These are phyloP conservation scores for Heliconius ethilla DNA, from an alignment of 2,888 invertebrate species.

Conservation along the genomic window DNA sequence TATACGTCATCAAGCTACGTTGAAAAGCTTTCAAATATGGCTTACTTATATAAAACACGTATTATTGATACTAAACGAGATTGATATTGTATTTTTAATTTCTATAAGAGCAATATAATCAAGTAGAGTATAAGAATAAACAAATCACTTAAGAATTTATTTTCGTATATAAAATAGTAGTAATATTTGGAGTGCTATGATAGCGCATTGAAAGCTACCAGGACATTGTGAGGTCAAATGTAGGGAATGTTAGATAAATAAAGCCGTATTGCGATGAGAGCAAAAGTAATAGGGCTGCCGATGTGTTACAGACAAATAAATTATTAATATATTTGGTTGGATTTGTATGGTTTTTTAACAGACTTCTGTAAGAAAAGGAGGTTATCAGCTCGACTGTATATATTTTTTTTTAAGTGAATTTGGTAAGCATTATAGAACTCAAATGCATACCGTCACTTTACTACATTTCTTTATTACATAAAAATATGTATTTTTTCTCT, in stretches of 20 bases:
- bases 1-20: too few species aligned
- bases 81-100: neutral
- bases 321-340: neutral
- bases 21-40: too few species aligned
- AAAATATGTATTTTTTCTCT: too few species aligned
- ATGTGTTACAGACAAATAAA: neutral
- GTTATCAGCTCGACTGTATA: too few species aligned
- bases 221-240: conserved; percentile 57
- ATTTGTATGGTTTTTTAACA: neutral
- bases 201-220: conserved; percentile 58
- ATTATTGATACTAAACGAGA: too few species aligned
- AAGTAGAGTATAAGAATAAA: neutral
- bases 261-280: conserved; percentile 67
- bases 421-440: neutral
- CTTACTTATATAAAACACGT: too few species aligned
- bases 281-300: conserved; percentile 43
- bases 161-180: conserved; percentile 1
- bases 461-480: too few species aligned
- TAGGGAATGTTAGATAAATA: conserved; percentile 68
- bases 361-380: too few species aligned
- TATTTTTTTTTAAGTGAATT: neutral
- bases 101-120: neutral
- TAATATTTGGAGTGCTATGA: conserved; percentile 24
- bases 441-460: too few species aligned
- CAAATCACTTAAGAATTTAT: conserved; percentile 11